phyloP scores from a whole-genome alignment of 2,113 vertebrate genomes.

The Lepidothrix coronata region DNA sequence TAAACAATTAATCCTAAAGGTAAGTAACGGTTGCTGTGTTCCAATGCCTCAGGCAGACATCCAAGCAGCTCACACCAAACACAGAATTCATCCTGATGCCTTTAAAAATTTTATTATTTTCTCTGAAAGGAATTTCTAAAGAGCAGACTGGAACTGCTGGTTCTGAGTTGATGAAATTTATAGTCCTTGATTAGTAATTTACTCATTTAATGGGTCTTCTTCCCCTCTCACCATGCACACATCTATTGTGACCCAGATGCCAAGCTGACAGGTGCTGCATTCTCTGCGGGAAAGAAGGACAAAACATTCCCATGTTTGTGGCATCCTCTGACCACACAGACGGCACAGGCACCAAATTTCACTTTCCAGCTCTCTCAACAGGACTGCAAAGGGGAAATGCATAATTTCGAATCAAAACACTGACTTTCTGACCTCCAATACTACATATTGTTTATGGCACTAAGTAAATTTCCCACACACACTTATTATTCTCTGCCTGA shows the following conservation, averaged over 20 bases:
- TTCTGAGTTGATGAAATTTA: background rate
- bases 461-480: background rate
- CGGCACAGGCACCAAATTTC: background rate
- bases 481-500: background rate
- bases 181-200: background rate
- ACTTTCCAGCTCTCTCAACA: background rate
- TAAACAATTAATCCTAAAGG: background rate
- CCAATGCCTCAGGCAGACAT: background rate
- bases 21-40: background rate
- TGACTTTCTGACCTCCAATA: background rate
- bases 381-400: background rate
- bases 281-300: background rate
- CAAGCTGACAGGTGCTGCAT: background rate
- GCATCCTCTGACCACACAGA: background rate
- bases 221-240: background rate
- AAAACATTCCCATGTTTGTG: rapidly evolving
- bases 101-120: background rate
- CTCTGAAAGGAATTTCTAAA: background rate
- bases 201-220: background rate
- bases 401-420: background rate
- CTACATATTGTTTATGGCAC: background rate
- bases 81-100: background rate
- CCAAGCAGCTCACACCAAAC: background rate
- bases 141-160: background rate
- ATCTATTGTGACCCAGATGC: background rate